Evolutionary conservation across 2,888 invertebrate species (phyloP).

Genomic region (Thera obeliscata): DNA sequence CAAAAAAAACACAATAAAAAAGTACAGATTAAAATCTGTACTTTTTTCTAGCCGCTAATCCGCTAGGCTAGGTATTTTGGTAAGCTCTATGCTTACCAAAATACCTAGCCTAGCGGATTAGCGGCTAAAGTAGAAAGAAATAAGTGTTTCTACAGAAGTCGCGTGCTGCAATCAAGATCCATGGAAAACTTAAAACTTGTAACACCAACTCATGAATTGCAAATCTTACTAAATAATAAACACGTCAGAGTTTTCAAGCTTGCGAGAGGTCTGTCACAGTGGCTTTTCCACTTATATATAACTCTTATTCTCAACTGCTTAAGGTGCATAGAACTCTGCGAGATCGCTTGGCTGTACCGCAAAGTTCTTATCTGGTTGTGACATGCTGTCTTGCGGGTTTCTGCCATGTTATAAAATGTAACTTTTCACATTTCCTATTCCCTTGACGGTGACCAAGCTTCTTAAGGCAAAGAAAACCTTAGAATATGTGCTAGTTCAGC

Average conservation of each 20-base stretch:
- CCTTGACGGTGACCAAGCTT: constrained; percentile 17
- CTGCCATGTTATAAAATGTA: constrained; percentile 27
- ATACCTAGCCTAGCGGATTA: too few relatives aligned
- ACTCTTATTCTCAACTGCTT: constrained; percentile 19
- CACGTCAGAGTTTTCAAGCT: constrained; percentile 36
- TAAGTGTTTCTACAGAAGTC: constrained; percentile 1
- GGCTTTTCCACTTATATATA: constrained; percentile 20
- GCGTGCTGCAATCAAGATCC: constrained; percentile 37
- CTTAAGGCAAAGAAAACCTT: constrained; percentile 3
- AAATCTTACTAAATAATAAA: constrained; percentile 42
- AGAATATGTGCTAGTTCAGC: background rate
- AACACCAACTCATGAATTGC: constrained; percentile 41
- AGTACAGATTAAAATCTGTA: too few relatives aligned
- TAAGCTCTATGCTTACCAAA: too few relatives aligned
- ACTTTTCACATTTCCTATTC: constrained; percentile 30
- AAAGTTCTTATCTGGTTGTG: constrained; percentile 38
- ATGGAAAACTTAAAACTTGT: constrained; percentile 31
- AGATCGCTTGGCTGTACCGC: constrained; percentile 19
- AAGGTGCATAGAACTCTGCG: constrained; percentile 21
- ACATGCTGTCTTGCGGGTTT: constrained; percentile 30
- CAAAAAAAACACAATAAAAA: too few relatives aligned
- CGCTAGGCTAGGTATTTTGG: too few relatives aligned
- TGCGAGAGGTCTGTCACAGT: constrained; percentile 14
- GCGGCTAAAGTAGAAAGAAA: background rate
- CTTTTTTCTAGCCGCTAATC: too few relatives aligned